These are phyloP conservation scores for Ichneumoninae sp. DNA, from an alignment of 2,888 invertebrate genomes.

Conservation along the genomic window DNA sequence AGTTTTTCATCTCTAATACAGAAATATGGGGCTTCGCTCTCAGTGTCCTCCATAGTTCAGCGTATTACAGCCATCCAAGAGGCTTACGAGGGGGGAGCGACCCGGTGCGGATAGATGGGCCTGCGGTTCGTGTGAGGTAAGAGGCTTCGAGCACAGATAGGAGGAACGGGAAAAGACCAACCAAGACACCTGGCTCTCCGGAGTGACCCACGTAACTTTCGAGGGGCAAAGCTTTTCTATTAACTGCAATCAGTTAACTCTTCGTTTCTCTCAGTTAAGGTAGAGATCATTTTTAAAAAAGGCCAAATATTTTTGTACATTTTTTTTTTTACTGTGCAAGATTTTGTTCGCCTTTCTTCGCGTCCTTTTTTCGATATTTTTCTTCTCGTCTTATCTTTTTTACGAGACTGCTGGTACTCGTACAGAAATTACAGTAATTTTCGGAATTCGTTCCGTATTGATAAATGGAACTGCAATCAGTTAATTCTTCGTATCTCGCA, in stretches of 20 bases:
- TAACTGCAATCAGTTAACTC: too few species aligned
- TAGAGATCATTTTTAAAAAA: too few species aligned
- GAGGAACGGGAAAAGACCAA: conserved; percentile 34
- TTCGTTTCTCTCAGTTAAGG: too few species aligned
- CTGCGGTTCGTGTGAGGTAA: conserved; percentile 4
- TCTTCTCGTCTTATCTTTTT: background rate
- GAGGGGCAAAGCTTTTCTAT: background rate
- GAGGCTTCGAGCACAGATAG: conserved; percentile 13
- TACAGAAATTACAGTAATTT: background rate
- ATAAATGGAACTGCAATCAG: too few species aligned
- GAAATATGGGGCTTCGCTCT: conserved; percentile 57
- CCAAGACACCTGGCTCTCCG: conserved; percentile 4
- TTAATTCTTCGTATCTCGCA: too few species aligned
- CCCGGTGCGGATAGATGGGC: conserved; percentile 19
- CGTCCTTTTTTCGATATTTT: background rate
- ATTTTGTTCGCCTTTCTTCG: background rate
- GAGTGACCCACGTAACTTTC: conserved; percentile 6
- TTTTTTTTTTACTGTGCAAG: background rate
- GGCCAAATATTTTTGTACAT: background rate
- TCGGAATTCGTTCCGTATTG: background rate
- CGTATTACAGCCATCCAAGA: conserved; percentile 48
- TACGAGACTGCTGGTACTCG: background rate
- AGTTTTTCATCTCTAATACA: conserved; percentile 61
- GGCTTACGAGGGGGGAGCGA: conserved; percentile 23
- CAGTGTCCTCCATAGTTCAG: conserved; percentile 41